Percentiles rank a stretch among this genome's conserved stretches.
Conservation (phyloP, 2,888 invertebrate genomes). For the Plebejus argus region DNA sequence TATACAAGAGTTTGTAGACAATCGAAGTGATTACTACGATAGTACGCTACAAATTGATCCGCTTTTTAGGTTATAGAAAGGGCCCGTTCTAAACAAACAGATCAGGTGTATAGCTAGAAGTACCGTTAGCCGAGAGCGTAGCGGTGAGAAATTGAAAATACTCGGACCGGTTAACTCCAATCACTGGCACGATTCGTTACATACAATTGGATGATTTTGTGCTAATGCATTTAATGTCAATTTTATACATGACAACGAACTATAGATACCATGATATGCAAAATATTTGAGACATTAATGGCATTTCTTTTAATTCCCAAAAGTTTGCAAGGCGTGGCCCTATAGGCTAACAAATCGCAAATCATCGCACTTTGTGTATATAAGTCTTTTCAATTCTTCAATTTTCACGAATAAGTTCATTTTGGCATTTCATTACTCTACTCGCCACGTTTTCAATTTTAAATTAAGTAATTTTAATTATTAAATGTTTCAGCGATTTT, state of each 20-base stretch:
- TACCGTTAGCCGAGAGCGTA: conserved; percentile 69
- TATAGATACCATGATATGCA: neutral
- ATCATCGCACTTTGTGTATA: neutral
- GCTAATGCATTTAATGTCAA: neutral
- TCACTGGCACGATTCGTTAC: conserved; percentile 35
- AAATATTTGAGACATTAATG: neutral
- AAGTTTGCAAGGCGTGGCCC: neutral
- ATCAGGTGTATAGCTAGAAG: conserved; percentile 50
- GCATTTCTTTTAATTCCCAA: neutral
- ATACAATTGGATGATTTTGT: conserved; percentile 19
- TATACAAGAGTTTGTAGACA: neutral
- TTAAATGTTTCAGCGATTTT: neutral
- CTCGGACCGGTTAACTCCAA: conserved; percentile 56
- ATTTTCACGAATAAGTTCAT: neutral
- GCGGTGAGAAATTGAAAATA: conserved; percentile 56
- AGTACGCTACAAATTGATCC: conserved; percentile 57
- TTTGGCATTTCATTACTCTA: neutral
- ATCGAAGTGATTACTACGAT: neutral
- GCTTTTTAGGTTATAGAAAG: conserved; percentile 33
- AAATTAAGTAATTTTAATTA: neutral
- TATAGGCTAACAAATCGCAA: neutral
- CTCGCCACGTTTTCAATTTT: neutral
- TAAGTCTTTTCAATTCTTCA: neutral
- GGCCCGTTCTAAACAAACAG: conserved; percentile 55
- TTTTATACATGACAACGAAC: conserved; percentile 14